Evolutionary conservation across 1,140 invertebrate species (phyloP), one percentile per base, ranked within the genome.

Genomic region (Sarcophaga bullata): DNA sequence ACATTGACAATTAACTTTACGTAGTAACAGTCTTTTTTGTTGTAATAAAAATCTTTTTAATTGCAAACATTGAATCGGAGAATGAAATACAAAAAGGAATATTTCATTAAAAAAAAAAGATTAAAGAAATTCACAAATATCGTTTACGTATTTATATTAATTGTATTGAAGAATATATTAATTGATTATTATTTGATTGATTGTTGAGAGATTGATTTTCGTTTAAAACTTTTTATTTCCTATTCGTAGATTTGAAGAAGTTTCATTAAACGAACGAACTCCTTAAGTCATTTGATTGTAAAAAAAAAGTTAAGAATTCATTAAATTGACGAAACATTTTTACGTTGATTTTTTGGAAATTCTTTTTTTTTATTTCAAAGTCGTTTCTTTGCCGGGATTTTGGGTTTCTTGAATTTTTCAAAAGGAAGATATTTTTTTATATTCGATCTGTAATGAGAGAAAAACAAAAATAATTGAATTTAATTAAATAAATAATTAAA

Each of bases 231-330:
- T 76, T 49, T 3, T 76, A 19, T 78, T 76, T 47, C n/a, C 17
- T n/a, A 47, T 13, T 73, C 47, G 6, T 47, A n/a, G n/a, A n/a
- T 73, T 47, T 76, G 25, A 17, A 78, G 75, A 50, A 78, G 15
- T n/a, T 76, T 76, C n/a, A n/a, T n/a, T 48, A 47, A 75, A 47
- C 7, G n/a, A 48, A 5, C 49, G 47, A 49, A 76, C 46, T 76
- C 49, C 75, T 78, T 19, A 78, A 50, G 75, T 78, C 75, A 48
- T 78, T 78, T 78, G 75, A 78, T 50, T 78, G 11, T 78, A 50
- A 48, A 13, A 78, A 78, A 78, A 78, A 50, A 3, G 17, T n/a
- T 17, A 10, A 50, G 50, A n/a, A n/a, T n/a, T n/a, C n/a, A n/a
- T n/a, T 19, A 48, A 78, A 78, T 78, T 78, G 75, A 78, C 75